Evolutionary conservation across 1,140 invertebrate genomes (phyloP).

Genomic region (Calliopsis andreniformis): DNA sequence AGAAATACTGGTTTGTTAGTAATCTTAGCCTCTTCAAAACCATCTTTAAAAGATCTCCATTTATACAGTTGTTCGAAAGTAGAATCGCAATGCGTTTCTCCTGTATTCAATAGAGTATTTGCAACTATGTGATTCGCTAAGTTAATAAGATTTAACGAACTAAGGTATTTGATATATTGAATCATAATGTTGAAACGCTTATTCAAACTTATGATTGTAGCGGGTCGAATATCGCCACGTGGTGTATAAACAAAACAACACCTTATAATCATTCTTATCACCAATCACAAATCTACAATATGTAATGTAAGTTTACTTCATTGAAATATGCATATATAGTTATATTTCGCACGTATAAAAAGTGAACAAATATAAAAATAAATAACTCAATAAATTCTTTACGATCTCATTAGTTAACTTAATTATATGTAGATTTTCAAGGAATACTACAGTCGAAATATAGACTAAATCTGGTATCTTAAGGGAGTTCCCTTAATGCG

Average conservation of each 20-base stretch:
- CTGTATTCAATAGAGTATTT: background rate
- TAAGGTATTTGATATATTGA: conserved; percentile 28
- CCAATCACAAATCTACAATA: too few relatives aligned
- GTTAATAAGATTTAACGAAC: conserved; percentile 16
- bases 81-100: conserved; percentile 35
- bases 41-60: conserved; percentile 64
- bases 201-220: background rate
- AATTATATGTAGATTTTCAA: too few relatives aligned
- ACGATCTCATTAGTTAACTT: too few relatives aligned
- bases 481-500: too few relatives aligned
- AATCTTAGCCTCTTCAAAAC: conserved; percentile 65
- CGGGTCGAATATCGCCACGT: too few relatives aligned
- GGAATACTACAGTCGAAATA: too few relatives aligned
- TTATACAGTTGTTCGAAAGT: conserved; percentile 64
- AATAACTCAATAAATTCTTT: too few relatives aligned
- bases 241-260: conserved; percentile 3
- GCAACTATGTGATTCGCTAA: conserved; percentile 21
- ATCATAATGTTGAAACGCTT: conserved; percentile 2
- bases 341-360: too few relatives aligned
- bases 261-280: background rate
- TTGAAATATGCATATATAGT: too few relatives aligned
- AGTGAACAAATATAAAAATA: too few relatives aligned
- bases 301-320: too few relatives aligned
- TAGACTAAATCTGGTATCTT: too few relatives aligned
- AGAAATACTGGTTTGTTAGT: conserved; percentile 69